Conservation (phyloP, 2,113 vertebrate genomes). For the Ceyx melanurus region DNA sequence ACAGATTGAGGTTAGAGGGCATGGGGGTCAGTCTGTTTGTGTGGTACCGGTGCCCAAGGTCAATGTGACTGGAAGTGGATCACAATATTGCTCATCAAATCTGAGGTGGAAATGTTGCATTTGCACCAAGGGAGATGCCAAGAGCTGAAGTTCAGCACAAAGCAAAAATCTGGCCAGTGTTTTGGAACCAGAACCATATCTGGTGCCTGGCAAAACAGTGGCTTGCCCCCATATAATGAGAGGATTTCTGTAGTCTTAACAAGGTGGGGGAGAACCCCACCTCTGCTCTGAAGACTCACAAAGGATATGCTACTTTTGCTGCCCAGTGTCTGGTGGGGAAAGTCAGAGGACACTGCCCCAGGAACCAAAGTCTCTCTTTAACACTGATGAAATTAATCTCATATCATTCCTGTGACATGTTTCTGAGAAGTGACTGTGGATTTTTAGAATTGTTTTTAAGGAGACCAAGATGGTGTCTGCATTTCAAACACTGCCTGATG, state of each 20-base stretch:
- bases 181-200: neutral
- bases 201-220: neutral
- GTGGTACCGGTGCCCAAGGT: neutral
- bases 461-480: neutral
- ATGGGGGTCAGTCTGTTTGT: accelerated
- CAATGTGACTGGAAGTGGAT: neutral
- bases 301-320: neutral
- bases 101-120: neutral
- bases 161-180: neutral
- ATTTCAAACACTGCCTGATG: neutral
- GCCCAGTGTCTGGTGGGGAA: neutral
- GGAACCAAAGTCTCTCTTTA: neutral
- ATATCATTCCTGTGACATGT: neutral
- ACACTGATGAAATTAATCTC: neutral
- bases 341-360: neutral
- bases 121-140: neutral
- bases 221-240: accelerated
- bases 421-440: neutral
- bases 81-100: neutral
- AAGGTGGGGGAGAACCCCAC: neutral
- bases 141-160: neutral
- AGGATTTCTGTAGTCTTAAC: neutral
- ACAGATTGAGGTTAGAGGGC: neutral
- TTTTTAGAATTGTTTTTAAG: neutral
- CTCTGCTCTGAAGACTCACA: neutral